Percentiles rank a stretch among this genome's conserved stretches.
Evolutionary conservation across 2,797 vertebrate genomes (phyloP).

Genomic region (Bovichtus diacanthus): DNA sequence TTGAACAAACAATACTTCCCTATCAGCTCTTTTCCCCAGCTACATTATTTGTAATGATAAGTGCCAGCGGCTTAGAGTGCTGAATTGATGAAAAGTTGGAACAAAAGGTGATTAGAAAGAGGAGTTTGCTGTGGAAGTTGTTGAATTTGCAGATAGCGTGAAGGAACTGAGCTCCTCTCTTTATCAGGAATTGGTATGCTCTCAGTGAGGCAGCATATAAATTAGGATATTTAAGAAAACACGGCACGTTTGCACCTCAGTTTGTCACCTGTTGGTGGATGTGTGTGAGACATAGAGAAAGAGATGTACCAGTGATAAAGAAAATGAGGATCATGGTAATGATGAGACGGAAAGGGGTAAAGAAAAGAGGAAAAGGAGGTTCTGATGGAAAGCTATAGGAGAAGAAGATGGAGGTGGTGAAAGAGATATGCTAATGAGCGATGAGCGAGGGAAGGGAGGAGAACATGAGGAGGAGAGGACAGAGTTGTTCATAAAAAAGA

Average conservation of each 20-base stretch:
- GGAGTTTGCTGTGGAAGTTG: conserved; percentile 2
- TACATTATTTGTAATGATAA: neutral
- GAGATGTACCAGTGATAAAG: neutral
- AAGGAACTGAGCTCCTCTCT: neutral
- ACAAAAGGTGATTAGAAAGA: conserved; percentile 24
- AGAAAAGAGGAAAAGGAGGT: neutral
- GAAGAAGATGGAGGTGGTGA: neutral
- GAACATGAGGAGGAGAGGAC: neutral
- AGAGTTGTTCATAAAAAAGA: neutral
- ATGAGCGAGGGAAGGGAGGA: neutral
- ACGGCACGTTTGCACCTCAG: conserved; percentile 16
- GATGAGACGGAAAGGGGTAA: neutral
- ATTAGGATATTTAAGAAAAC: conserved; percentile 46
- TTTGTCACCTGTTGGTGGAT: conserved; percentile 21
- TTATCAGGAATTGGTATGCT: conserved; percentile 23
- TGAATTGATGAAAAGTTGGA: conserved; percentile 15
- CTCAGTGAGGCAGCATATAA: conserved; percentile 25
- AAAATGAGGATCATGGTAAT: conserved; percentile 9
- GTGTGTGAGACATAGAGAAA: neutral
- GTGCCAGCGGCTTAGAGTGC: neutral
- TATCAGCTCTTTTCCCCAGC: neutral
- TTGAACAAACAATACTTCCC: neutral
- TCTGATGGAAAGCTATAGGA: neutral
- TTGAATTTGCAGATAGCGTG: conserved; percentile 5
- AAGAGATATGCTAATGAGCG: neutral